phyloP scores from a whole-genome alignment of 2,888 invertebrate species.

The Eupithecia pulchellata region DNA sequence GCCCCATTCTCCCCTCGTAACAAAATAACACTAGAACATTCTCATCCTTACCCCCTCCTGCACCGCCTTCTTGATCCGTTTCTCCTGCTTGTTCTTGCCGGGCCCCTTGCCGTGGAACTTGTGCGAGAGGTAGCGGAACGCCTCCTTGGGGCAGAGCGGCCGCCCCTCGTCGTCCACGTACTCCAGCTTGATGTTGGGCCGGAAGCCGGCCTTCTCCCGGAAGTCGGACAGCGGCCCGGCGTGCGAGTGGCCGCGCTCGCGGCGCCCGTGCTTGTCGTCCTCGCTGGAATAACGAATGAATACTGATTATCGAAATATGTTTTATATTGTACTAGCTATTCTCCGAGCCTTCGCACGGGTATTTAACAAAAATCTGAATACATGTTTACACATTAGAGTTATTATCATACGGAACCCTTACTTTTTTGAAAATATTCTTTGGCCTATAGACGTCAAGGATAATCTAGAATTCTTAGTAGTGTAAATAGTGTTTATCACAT shows the following conservation, averaged over 20 bases:
- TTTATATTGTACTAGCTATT: no score
- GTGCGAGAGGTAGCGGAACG: constrained; percentile 97
- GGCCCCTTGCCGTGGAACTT: constrained; percentile 99
- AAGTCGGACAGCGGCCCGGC: constrained; percentile 95
- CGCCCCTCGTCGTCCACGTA: constrained; percentile 99
- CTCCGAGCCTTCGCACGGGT: no score
- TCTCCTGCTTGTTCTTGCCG: constrained; percentile 99
- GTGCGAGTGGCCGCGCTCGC: constrained; percentile 32
- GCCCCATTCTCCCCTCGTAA: no score
- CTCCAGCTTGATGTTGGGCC: constrained; percentile 97
- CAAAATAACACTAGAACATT: constrained; percentile 37
- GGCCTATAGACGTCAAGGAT: no score
- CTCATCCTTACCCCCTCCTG: constrained; percentile 91
- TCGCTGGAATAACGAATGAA: constrained; percentile 79
- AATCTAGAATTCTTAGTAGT: no score
- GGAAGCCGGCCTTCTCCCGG: constrained; percentile 95
- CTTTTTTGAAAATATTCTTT: no score
- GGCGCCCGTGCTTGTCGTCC: constrained; percentile 91
- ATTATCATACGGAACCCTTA: no score
- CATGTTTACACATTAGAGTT: no score
- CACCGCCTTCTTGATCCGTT: constrained; percentile 96
- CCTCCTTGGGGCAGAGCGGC: constrained; percentile 96
- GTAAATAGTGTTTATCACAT: no score
- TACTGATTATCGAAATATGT: background rate
- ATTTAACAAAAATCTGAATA: no score